Conservation (phyloP, 1,140 invertebrate species). For the Popillia japonica region DNA sequence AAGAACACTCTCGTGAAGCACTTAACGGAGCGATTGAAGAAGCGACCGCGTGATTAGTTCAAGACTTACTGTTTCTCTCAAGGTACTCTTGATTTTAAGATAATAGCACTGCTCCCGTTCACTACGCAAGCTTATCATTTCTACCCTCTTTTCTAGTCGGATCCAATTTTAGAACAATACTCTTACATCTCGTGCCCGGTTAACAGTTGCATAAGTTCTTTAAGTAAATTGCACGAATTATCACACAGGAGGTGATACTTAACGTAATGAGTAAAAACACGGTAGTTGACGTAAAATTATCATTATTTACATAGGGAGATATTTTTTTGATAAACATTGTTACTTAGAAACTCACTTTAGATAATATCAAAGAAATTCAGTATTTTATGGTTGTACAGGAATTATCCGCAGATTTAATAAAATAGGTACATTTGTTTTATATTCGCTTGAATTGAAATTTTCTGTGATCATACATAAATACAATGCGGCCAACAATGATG, state of each 20-base stretch:
- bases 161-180: slow-evolving; percentile 15
- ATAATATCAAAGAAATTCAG: slow-evolving; percentile 6
- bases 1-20: slow-evolving; percentile 11
- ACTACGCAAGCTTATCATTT: slow-evolving; percentile 42
- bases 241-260: background rate
- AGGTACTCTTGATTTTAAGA: slow-evolving; percentile 12
- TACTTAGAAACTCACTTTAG: slow-evolving; percentile 15
- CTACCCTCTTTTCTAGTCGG: slow-evolving; percentile 33
- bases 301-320: slow-evolving; percentile 15
- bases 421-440: no score
- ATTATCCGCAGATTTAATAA: no score
- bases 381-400: background rate
- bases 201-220: background rate
- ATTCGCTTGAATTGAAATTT: no score
- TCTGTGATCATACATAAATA: no score
- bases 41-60: slow-evolving; percentile 28
- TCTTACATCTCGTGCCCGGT: background rate
- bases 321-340: background rate
- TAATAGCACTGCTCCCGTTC: slow-evolving; percentile 13
- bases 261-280: background rate
- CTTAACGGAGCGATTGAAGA: background rate
- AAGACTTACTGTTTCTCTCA: slow-evolving; percentile 22
- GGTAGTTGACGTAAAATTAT: background rate
- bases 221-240: background rate
- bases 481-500: no score